phyloP scores from a whole-genome alignment of 2,113 vertebrate genomes.

The Sigmodon hispidus region DNA sequence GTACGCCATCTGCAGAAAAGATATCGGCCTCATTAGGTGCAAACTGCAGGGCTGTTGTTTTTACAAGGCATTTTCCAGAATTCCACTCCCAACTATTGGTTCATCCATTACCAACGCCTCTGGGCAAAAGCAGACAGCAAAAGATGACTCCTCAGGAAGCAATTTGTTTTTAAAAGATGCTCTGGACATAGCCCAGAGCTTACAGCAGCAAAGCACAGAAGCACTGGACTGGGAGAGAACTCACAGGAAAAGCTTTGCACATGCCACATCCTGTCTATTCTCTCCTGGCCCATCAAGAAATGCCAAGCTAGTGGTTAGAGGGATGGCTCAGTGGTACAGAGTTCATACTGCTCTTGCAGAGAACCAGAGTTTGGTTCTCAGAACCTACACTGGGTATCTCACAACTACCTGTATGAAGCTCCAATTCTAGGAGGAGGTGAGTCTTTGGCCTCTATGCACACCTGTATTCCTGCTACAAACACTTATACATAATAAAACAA shows the following conservation, averaged over 20 bases:
- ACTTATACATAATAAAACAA: neutral
- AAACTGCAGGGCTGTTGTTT: neutral
- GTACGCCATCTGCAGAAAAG: slow-evolving; percentile 61
- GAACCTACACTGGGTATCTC: neutral
- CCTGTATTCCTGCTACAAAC: neutral
- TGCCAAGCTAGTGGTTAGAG: neutral
- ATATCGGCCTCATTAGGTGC: slow-evolving; percentile 15
- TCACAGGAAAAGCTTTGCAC: neutral
- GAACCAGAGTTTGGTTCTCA: neutral
- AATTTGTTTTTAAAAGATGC: slow-evolving; percentile 74
- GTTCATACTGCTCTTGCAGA: neutral
- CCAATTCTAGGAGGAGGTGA: neutral
- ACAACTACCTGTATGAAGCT: neutral
- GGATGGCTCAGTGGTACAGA: neutral
- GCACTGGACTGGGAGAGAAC: slow-evolving; percentile 26
- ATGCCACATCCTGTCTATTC: neutral
- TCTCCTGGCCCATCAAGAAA: neutral
- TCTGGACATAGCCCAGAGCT: slow-evolving; percentile 44
- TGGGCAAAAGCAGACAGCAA: slow-evolving; percentile 70
- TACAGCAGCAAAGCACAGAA: slow-evolving; percentile 51
- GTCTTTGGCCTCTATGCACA: neutral
- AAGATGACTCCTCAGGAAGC: slow-evolving; percentile 76
- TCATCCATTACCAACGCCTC: slow-evolving; percentile 61
- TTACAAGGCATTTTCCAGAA: slow-evolving; percentile 65
- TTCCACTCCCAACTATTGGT: slow-evolving; percentile 16